phyloP scores from a whole-genome alignment of 2,888 invertebrate species.

The Meganola albula region DNA sequence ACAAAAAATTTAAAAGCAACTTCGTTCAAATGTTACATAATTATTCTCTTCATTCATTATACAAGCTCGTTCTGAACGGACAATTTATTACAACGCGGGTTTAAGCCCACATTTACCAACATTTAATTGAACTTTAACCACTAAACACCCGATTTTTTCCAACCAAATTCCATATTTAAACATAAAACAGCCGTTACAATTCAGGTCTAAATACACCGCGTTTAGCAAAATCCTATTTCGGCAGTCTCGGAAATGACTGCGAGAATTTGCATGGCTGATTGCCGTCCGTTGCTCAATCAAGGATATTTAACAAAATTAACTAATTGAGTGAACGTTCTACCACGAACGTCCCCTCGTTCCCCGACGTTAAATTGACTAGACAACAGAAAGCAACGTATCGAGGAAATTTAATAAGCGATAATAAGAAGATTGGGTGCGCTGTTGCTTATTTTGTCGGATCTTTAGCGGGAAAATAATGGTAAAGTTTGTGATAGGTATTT shows the following conservation, averaged over 20 bases:
- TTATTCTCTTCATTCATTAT: slow-evolving; percentile 28
- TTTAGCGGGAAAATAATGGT: slow-evolving; percentile 5
- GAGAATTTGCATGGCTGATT: slow-evolving; percentile 76
- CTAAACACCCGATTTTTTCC: no score
- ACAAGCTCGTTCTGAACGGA: slow-evolving; percentile 29
- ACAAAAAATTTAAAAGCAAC: slow-evolving; percentile 17
- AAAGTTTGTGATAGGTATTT: not conserved
- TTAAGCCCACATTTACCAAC: no score
- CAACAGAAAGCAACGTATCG: slow-evolving; percentile 59
- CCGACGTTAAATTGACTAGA: slow-evolving; percentile 50
- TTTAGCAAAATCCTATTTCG: slow-evolving; percentile 48
- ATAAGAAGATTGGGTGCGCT: slow-evolving; percentile 47
- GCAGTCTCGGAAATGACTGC: slow-evolving; percentile 50
- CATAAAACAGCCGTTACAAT: no score
- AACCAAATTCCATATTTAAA: no score
- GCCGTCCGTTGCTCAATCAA: slow-evolving; percentile 76
- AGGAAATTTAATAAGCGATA: slow-evolving; percentile 56
- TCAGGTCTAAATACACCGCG: slow-evolving; percentile 42
- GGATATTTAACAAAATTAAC: slow-evolving; percentile 77
- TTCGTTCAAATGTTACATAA: slow-evolving; percentile 26
- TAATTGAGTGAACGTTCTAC: slow-evolving; percentile 72
- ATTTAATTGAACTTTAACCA: no score
- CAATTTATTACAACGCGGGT: slow-evolving; percentile 35
- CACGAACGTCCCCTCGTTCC: slow-evolving; percentile 23
- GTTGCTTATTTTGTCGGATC: slow-evolving; percentile 32